Evolutionary conservation across 2,888 invertebrate species (phyloP).

Genomic region (Netelia virgata): DNA sequence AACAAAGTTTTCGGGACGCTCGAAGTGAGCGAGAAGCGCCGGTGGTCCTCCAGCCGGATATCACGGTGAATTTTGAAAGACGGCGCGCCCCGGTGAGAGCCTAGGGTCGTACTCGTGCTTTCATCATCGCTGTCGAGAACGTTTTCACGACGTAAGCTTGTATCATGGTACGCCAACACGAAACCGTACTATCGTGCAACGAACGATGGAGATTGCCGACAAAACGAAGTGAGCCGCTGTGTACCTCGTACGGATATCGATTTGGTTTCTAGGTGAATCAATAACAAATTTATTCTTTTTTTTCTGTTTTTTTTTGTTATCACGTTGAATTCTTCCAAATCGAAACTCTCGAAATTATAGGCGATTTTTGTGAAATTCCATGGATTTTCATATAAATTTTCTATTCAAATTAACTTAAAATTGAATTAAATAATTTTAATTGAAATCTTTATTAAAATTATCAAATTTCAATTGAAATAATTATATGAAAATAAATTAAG

Average conservation of each 20-base stretch:
- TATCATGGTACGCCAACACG: constrained; percentile 27
- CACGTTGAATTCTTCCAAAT: neutral
- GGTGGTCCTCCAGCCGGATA: constrained; percentile 30
- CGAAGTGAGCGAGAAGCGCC: neutral
- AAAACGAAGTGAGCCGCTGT: constrained; percentile 78
- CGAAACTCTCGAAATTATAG: no score
- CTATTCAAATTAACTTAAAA: no score
- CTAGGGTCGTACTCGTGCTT: constrained; percentile 31
- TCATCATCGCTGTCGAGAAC: constrained; percentile 59
- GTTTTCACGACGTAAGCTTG: constrained; percentile 56
- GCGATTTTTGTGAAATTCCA: no score
- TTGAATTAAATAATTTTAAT: no score
- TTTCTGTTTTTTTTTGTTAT: neutral
- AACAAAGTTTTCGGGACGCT: constrained; percentile 37
- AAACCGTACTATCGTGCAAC: constrained; percentile 6
- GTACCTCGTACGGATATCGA: constrained; percentile 80
- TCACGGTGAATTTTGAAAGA: constrained; percentile 66
- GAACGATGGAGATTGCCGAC: constrained; percentile 37
- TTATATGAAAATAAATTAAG: no score
- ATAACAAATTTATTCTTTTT: constrained; percentile 75
- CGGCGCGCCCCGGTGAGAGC: constrained; percentile 34
- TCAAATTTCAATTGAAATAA: no score
- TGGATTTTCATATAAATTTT: no score
- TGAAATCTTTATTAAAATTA: no score
- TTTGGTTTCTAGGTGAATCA: constrained; percentile 81